Conservation (phyloP, 2,113 vertebrate species). For the Sula dactylatra region DNA sequence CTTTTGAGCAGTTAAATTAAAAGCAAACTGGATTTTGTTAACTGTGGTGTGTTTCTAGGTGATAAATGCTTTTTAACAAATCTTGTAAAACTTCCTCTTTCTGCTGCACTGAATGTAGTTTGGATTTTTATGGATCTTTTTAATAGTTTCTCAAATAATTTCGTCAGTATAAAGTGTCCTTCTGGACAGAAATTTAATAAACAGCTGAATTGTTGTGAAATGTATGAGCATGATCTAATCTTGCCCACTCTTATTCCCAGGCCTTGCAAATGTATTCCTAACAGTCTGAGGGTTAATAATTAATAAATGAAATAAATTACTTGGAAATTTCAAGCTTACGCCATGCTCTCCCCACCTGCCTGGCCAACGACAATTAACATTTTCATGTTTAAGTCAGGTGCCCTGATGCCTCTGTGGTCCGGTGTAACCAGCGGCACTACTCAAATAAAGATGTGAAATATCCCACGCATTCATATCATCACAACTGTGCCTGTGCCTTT, state of each 20-base stretch:
- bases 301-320: conserved; percentile 1
- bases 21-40: background rate
- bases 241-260: background rate
- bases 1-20: conserved; percentile 9
- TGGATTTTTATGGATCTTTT: background rate
- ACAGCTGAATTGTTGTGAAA: conserved; percentile 2
- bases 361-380: background rate
- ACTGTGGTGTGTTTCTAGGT: conserved; percentile 11
- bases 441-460: background rate
- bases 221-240: background rate
- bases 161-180: background rate
- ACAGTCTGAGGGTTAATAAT: conserved; percentile 13
- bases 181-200: conserved; percentile 10
- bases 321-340: background rate
- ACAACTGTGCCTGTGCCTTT: background rate
- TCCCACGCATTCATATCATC: background rate
- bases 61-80: conserved; percentile 24
- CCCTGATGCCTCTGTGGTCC: background rate
- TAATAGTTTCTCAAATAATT: conserved; percentile 20
- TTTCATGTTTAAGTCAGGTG: background rate
- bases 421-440: background rate
- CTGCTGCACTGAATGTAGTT: background rate
- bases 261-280: background rate
- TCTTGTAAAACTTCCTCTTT: background rate
- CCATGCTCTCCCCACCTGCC: background rate